Conservation (phyloP, 30 jellyfish, hydroid and myxozoan genomes). For the Hydra vulgaris region DNA sequence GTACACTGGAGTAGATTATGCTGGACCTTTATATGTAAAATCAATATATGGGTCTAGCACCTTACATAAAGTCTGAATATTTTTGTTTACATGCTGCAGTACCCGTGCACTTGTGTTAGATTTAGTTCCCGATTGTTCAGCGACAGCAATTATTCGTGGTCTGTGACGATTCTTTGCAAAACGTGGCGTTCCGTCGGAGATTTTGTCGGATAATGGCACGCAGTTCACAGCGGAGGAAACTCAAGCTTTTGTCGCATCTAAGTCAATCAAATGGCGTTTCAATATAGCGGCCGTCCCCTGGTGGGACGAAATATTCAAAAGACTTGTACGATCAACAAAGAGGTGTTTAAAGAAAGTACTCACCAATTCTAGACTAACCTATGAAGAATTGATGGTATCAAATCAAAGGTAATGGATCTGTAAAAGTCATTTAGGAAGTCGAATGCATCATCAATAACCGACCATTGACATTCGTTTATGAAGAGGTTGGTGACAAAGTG, state of each 20-base stretch:
- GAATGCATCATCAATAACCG: conserved; percentile 5
- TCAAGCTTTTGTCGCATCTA: conserved; percentile 1
- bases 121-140: conserved; percentile 9
- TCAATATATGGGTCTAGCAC: neutral
- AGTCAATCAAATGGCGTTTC: conserved; percentile 4
- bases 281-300: conserved; percentile 29
- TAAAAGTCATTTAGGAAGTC: neutral
- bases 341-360: conserved; percentile 17
- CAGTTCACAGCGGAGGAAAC: conserved; percentile 17
- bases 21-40: conserved; percentile 5
- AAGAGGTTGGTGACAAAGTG: neutral
- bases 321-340: conserved; percentile 13
- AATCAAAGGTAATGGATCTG: no score
- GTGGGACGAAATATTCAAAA: conserved; percentile 33
- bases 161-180: conserved; percentile 2
- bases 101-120: neutral
- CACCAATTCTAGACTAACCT: neutral
- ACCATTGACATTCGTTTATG: conserved; percentile 16
- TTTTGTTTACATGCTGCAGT: neutral
- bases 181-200: conserved; percentile 4
- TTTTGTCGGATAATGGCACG: conserved; percentile 2
- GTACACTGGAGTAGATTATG: conserved; percentile 6
- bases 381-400: neutral
- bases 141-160: conserved; percentile 2
- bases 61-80: neutral